Evolutionary conservation across 2,888 invertebrate species (phyloP).

Genomic region (Pemphredon lugubris): DNA sequence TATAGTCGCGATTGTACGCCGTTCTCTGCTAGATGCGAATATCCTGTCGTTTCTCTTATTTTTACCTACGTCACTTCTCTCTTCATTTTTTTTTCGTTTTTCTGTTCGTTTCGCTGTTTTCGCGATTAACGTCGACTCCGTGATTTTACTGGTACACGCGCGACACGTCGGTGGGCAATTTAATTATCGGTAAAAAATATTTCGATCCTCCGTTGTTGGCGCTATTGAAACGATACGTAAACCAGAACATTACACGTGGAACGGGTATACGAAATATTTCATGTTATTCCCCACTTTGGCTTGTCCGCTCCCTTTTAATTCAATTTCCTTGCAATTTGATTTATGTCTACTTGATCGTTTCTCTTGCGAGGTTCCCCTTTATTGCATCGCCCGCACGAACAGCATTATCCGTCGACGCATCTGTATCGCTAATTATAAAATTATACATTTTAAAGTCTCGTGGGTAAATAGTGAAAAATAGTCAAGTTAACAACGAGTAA

Average conservation of each 20-base stretch:
- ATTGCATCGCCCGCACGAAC: no score
- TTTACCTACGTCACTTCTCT: constrained; percentile 1
- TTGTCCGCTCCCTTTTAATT: no score
- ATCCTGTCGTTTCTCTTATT: constrained; percentile 1
- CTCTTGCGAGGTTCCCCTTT: no score
- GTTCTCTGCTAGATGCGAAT: not conserved
- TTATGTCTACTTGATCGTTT: no score
- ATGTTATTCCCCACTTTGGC: no score
- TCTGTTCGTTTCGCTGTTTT: constrained; percentile 10
- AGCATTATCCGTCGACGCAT: no score
- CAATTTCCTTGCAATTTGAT: no score
- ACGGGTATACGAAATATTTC: no score
- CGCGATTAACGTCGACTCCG: not conserved
- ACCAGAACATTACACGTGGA: not conserved
- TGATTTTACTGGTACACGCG: not conserved
- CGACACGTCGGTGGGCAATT: not conserved
- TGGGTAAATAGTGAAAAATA: no score
- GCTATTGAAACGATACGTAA: not conserved
- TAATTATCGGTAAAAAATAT: constrained; percentile 10
- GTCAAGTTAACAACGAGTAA: no score
- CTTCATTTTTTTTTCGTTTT: constrained; percentile 5
- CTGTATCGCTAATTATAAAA: no score
- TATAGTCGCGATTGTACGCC: constrained; percentile 5
- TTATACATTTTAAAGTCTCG: no score
- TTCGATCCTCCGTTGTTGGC: not conserved